Conservation (phyloP, 2,888 invertebrate species). For the Crepidodera aurea region DNA sequence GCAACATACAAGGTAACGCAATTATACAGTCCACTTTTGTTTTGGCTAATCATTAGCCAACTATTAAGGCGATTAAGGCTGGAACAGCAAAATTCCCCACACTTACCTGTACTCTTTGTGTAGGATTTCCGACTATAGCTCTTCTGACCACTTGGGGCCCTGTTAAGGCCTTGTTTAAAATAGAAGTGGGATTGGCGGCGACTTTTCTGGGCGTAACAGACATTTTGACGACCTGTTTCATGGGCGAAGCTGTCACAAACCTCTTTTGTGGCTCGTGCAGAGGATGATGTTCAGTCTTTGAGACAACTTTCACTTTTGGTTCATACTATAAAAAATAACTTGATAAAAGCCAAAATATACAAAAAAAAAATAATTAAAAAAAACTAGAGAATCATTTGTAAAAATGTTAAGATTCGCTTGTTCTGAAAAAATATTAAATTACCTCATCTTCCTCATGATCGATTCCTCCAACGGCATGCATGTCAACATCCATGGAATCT, state of each 20-base stretch:
- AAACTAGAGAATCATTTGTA: too few relatives aligned
- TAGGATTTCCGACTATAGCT: conserved; percentile 44
- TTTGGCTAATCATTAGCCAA: too few relatives aligned
- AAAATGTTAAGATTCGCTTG: too few relatives aligned
- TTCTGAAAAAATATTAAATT: not conserved
- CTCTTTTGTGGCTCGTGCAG: conserved; percentile 15
- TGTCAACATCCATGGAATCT: conserved; percentile 39
- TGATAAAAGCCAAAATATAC: not conserved
- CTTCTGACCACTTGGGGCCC: conserved; percentile 56
- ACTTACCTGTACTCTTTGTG: conserved; percentile 30
- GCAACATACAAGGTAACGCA: too few relatives aligned
- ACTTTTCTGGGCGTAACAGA: conserved; percentile 40
- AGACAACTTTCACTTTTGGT: not conserved
- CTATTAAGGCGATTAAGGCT: too few relatives aligned
- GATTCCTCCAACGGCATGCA: not conserved
- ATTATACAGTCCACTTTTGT: too few relatives aligned
- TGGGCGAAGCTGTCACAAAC: conserved; percentile 22
- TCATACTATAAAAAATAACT: not conserved
- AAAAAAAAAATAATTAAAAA: too few relatives aligned
- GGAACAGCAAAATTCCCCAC: too few relatives aligned
- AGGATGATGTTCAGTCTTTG: conserved; percentile 20
- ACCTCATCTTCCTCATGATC: conserved; percentile 22
- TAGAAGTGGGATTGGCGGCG: conserved; percentile 57
- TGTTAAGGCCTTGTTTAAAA: conserved; percentile 55
- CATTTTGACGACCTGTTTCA: conserved; percentile 27